Evolutionary conservation across 1,140 invertebrate genomes (phyloP).

Genomic region (Cardiocondyla obscurior): DNA sequence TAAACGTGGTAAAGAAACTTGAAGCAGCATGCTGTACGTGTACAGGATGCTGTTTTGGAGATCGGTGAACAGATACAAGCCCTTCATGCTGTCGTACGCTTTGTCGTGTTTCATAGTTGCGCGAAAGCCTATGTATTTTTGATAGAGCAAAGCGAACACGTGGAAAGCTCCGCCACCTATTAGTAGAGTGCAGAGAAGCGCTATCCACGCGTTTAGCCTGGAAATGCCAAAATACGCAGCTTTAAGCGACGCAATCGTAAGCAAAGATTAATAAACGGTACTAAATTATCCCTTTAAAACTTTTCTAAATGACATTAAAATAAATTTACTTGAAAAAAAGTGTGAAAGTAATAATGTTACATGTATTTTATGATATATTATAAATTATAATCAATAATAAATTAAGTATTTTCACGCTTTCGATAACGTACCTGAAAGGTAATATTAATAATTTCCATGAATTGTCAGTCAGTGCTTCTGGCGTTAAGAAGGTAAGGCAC

Average conservation of each 20-base stretch:
- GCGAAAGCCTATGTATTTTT: conserved; percentile 77
- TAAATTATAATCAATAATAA: too few relatives aligned
- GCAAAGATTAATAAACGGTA: background rate
- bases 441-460: conserved; percentile 92
- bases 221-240: conserved; percentile 68
- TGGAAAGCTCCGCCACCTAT: conserved; percentile 85
- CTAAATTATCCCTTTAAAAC: background rate
- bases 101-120: conserved; percentile 70
- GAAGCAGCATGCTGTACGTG: conserved; percentile 91
- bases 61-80: conserved; percentile 88
- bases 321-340: background rate
- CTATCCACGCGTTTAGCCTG: conserved; percentile 87
- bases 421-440: conserved; percentile 87
- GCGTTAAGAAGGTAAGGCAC: conserved; percentile 92
- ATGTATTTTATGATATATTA: too few relatives aligned
- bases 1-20: conserved; percentile 90
- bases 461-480: conserved; percentile 90
- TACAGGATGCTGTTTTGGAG: conserved; percentile 89
- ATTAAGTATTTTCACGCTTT: too few relatives aligned
- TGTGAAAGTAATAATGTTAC: background rate
- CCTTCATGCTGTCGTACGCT: conserved; percentile 65
- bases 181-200: conserved; percentile 85
- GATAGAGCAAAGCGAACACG: conserved; percentile 82
- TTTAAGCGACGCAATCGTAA: background rate
- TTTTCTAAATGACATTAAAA: background rate